phyloP scores from a whole-genome alignment of 1,140 invertebrate species.

The Rhagoletis pomonella region DNA sequence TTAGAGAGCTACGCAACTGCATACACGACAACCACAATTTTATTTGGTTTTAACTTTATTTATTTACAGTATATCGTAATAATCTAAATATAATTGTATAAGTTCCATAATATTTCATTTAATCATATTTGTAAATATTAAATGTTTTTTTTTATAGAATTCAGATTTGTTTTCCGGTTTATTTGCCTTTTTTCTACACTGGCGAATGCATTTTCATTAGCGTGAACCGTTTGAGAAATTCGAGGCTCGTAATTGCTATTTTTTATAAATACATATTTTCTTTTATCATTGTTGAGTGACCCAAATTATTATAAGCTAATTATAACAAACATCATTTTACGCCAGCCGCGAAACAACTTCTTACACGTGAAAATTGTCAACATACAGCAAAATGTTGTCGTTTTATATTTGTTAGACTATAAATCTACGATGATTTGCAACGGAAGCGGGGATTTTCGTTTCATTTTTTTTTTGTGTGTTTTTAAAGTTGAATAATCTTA shows the following conservation, averaged over 20 bases:
- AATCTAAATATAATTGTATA: conserved; percentile 55
- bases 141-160: conserved; percentile 42
- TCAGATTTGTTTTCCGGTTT: conserved; percentile 7
- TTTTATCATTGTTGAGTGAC: conserved; percentile 19
- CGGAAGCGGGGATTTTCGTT: conserved; percentile 41
- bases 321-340: conserved; percentile 38
- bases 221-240: background rate
- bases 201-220: background rate
- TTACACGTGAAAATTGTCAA: background rate
- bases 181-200: background rate
- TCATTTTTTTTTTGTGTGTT: conserved; percentile 20
- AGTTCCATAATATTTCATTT: conserved; percentile 54
- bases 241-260: background rate
- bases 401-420: background rate
- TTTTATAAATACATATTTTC: conserved; percentile 40
- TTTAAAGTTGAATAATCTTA: conserved; percentile 4
- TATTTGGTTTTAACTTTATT: conserved; percentile 52
- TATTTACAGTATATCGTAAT: conserved; percentile 57
- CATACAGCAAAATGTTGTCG: background rate
- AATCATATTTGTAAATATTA: conserved; percentile 40
- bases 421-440: conserved; percentile 25
- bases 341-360: background rate
- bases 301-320: conserved; percentile 34
- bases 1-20: too few relatives aligned
- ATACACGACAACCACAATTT: background rate